These are phyloP conservation scores for Phoeniculus purpureus DNA, from an alignment of 2,797 vertebrate species.

Conservation along the genomic window DNA sequence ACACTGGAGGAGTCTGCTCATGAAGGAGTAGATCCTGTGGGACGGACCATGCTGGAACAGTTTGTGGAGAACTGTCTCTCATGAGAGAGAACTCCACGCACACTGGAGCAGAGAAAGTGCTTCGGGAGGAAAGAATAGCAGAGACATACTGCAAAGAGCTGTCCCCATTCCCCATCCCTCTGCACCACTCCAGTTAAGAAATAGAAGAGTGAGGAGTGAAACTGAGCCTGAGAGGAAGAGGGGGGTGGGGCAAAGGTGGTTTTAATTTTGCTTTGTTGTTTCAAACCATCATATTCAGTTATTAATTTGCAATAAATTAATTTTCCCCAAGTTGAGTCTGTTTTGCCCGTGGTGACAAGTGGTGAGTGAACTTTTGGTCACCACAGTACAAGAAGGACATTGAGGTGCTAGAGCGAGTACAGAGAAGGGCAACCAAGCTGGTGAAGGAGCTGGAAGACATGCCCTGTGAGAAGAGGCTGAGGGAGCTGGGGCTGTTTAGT, in stretches of 20 bases:
- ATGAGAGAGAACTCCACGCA: not conserved
- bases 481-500: too few species aligned
- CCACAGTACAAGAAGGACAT: too few species aligned
- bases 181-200: rapidly evolving
- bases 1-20: not conserved
- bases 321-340: not conserved
- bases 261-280: not conserved
- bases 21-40: not conserved
- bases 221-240: not conserved
- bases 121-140: not conserved
- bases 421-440: too few species aligned
- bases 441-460: too few species aligned
- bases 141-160: rapidly evolving
- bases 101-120: not conserved
- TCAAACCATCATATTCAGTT: not conserved
- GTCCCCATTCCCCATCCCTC: not conserved
- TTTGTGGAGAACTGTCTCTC: not conserved
- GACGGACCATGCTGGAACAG: not conserved
- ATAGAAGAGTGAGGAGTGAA: not conserved
- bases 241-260: not conserved
- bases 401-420: too few species aligned
- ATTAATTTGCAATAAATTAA: not conserved
- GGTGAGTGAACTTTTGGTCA: not conserved
- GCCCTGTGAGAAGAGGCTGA: too few species aligned
- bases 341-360: not conserved